phyloP scores from a whole-genome alignment of 2,888 invertebrate species.

The Ophraella communa region DNA sequence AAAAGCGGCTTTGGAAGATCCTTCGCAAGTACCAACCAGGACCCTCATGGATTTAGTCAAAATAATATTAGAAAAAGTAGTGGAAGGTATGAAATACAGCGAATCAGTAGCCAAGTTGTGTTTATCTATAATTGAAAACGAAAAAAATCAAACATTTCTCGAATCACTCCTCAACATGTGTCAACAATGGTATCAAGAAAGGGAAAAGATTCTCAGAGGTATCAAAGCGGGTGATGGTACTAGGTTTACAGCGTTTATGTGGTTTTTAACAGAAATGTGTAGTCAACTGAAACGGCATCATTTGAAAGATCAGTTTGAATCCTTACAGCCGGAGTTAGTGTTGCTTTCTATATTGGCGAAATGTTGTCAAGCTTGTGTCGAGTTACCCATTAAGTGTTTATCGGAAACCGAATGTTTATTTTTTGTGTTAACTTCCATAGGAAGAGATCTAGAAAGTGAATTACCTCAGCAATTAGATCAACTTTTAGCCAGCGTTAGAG shows the following conservation, averaged over 20 bases:
- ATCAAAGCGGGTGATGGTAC: slow-evolving; percentile 67
- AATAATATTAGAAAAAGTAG: slow-evolving; percentile 79
- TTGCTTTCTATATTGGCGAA: slow-evolving; percentile 84
- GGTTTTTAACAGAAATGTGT: slow-evolving; percentile 90
- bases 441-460: slow-evolving; percentile 84
- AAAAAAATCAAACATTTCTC: slow-evolving; percentile 85
- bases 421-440: slow-evolving; percentile 87
- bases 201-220: slow-evolving; percentile 70
- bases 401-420: slow-evolving; percentile 89
- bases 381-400: slow-evolving; percentile 80
- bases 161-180: slow-evolving; percentile 89
- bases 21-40: slow-evolving; percentile 75
- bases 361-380: slow-evolving; percentile 88
- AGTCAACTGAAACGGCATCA: slow-evolving; percentile 80
- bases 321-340: slow-evolving; percentile 74
- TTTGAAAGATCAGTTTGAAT: slow-evolving; percentile 63
- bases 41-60: slow-evolving; percentile 86
- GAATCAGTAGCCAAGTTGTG: slow-evolving; percentile 85
- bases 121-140: slow-evolving; percentile 86
- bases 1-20: slow-evolving; percentile 80
- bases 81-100: slow-evolving; percentile 79
- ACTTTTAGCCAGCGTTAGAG: slow-evolving; percentile 79
- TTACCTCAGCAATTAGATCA: slow-evolving; percentile 81
- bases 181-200: slow-evolving; percentile 84
- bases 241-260: slow-evolving; percentile 83